Conservation (phyloP, 2,113 vertebrate species). For the Laterallus jamaicensis region DNA sequence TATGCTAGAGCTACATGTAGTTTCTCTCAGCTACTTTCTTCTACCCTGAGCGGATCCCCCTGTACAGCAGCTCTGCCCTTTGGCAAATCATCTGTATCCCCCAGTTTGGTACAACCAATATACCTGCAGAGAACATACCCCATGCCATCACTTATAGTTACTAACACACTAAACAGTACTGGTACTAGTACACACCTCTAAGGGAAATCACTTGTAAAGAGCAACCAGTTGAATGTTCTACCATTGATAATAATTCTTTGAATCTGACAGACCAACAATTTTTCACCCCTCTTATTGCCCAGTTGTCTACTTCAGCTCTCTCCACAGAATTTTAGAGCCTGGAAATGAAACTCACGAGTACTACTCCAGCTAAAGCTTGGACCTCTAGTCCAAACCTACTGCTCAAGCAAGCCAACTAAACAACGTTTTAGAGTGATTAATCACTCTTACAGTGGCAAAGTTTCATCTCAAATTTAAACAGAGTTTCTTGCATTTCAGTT, state of each 20-base stretch:
- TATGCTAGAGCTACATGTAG: not conserved
- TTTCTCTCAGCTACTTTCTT: not conserved
- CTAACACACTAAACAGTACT: not conserved
- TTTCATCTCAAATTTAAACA: not conserved
- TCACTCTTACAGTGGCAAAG: not conserved
- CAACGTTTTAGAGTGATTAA: not conserved
- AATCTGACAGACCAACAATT: not conserved
- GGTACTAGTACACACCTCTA: not conserved
- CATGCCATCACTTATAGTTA: not conserved
- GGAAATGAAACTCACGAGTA: not conserved
- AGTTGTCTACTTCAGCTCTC: not conserved
- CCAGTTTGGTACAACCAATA: not conserved
- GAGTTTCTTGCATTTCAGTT: not conserved
- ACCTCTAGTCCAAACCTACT: not conserved
- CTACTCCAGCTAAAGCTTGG: not conserved
- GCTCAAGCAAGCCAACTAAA: not conserved
- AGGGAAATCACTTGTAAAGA: not conserved
- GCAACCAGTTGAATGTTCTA: not conserved
- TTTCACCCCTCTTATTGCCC: not conserved
- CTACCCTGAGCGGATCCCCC: not conserved
- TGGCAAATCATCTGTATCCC: not conserved
- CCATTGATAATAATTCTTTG: not conserved
- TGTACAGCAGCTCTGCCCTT: not conserved
- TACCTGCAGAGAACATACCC: not conserved
- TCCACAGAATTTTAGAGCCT: not conserved